Conservation (phyloP, 2,888 invertebrate species). For the Netelia melanura region DNA sequence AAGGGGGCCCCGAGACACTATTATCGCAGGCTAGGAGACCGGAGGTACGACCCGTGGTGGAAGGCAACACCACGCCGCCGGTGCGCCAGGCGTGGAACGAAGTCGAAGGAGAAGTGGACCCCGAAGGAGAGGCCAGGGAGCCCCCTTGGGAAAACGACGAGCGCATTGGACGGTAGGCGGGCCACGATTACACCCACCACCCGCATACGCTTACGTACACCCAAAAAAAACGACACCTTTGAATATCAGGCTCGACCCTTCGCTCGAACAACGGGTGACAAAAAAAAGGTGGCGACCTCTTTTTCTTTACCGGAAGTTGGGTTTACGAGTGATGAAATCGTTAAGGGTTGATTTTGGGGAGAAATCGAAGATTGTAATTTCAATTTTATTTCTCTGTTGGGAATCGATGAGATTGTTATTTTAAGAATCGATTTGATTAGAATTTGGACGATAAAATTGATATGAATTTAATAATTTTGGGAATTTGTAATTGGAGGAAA, state of each 20-base stretch:
- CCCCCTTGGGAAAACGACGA: slow-evolving; percentile 82
- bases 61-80: slow-evolving; percentile 68
- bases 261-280: neutral
- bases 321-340: too few relatives aligned
- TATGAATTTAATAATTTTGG: too few relatives aligned
- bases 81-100: slow-evolving; percentile 63
- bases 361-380: too few relatives aligned
- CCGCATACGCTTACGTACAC: slow-evolving; percentile 59
- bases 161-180: slow-evolving; percentile 85
- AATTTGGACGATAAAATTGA: too few relatives aligned
- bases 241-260: neutral
- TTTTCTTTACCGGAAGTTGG: too few relatives aligned
- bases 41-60: slow-evolving; percentile 64
- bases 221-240: slow-evolving; percentile 11
- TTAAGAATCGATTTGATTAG: too few relatives aligned
- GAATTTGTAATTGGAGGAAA: too few relatives aligned
- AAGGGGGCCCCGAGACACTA: slow-evolving; percentile 76
- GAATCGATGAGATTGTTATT: too few relatives aligned
- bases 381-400: too few relatives aligned
- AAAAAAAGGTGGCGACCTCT: neutral
- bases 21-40: slow-evolving; percentile 76
- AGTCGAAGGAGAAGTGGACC: slow-evolving; percentile 78
- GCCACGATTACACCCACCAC: slow-evolving; percentile 82
- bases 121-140: slow-evolving; percentile 81
- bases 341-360: too few relatives aligned